Conservation (phyloP, 2,888 invertebrate genomes). For the Hylaea fasciaria region DNA sequence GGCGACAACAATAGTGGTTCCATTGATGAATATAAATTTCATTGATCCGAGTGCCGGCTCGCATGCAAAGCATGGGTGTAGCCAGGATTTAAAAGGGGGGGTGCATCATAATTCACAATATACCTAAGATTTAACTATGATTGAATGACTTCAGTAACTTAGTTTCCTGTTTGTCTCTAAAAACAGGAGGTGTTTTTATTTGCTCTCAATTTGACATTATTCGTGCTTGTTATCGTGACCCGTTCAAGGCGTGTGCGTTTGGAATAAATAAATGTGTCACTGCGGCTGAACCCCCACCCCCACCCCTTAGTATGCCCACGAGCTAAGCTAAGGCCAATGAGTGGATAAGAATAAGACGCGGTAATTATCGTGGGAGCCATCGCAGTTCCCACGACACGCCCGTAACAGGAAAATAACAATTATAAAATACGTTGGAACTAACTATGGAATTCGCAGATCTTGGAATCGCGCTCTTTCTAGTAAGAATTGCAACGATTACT, state of each 20-base stretch:
- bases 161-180: no score
- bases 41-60: conserved; percentile 65
- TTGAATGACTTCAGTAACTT: no score
- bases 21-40: conserved; percentile 74
- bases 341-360: conserved; percentile 58
- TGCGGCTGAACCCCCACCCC: background rate
- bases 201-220: no score
- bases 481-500: background rate
- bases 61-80: conserved; percentile 20
- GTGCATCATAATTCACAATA: conserved; percentile 4
- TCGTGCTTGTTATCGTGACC: no score
- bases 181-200: no score
- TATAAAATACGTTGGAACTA: conserved; percentile 50
- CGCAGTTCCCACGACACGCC: conserved; percentile 71
- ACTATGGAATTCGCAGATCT: background rate
- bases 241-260: no score
- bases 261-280: no score
- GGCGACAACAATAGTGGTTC: conserved; percentile 59
- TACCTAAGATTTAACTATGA: no score
- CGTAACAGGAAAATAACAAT: conserved; percentile 70
- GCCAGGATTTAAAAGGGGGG: conserved; percentile 15
- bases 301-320: conserved; percentile 8
- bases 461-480: background rate
- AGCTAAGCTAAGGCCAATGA: conserved; percentile 57
- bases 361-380: conserved; percentile 78